Percentiles rank a stretch among this genome's conserved stretches.
Conservation (phyloP, 2,113 vertebrate genomes). For the Tetraodon nigroviridis region DNA sequence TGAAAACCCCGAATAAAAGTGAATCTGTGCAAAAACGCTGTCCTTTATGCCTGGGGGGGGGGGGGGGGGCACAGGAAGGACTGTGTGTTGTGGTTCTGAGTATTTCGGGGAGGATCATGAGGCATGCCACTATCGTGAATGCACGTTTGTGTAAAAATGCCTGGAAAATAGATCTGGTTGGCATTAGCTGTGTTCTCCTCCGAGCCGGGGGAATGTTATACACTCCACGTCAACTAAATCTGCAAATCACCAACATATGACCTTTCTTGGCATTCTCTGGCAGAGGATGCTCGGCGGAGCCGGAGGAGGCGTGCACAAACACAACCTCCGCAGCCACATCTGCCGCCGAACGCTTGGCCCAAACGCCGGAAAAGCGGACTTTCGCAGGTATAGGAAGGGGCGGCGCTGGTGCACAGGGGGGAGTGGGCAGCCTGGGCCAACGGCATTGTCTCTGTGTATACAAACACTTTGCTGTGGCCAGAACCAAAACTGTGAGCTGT, state of each 20-base stretch:
- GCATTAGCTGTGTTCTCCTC: slow-evolving; percentile 62
- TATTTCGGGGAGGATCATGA: slow-evolving; percentile 37
- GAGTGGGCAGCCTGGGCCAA: slow-evolving; percentile 54
- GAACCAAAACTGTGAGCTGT: slow-evolving; percentile 66
- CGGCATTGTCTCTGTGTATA: slow-evolving; percentile 64
- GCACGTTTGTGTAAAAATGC: slow-evolving; percentile 54
- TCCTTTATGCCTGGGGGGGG: slow-evolving; percentile 29
- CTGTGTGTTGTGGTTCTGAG: slow-evolving; percentile 21
- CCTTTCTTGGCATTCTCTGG: slow-evolving; percentile 56
- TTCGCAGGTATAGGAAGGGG: slow-evolving; percentile 37
- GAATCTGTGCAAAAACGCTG: slow-evolving; percentile 32
- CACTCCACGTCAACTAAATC: slow-evolving; percentile 65
- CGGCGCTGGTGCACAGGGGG: slow-evolving; percentile 24
- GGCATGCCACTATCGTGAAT: slow-evolving; percentile 37
- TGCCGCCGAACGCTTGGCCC: slow-evolving; percentile 23
- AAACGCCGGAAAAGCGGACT: slow-evolving; percentile 43
- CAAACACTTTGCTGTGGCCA: slow-evolving; percentile 65
- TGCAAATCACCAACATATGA: slow-evolving; percentile 72
- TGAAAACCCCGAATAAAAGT: slow-evolving; percentile 56
- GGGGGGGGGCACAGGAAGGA: slow-evolving; percentile 22
- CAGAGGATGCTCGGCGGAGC: slow-evolving; percentile 46
- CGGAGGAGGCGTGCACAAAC: slow-evolving; percentile 47
- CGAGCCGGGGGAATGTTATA: slow-evolving; percentile 70
- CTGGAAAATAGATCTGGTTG: slow-evolving; percentile 60
- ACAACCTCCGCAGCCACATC: slow-evolving; percentile 32